Conservation (phyloP, 2,888 invertebrate species). For the Molorchus minor region DNA sequence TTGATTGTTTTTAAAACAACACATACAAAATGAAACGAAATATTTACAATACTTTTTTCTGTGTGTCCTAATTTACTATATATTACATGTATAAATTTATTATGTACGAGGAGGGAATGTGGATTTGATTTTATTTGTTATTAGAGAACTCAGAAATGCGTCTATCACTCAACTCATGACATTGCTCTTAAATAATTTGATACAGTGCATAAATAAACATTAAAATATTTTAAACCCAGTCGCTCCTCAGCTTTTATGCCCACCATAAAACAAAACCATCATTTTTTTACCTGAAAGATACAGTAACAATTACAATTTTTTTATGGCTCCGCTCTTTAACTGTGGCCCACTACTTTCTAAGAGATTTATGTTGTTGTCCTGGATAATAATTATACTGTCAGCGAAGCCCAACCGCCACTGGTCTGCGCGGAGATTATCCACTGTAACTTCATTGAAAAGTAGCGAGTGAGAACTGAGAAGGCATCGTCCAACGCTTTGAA, state of each 20-base stretch:
- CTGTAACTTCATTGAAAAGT: conserved; percentile 13
- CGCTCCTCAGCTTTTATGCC: not conserved
- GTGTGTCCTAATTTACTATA: no score
- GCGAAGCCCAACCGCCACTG: conserved; percentile 4
- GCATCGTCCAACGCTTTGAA: conserved; percentile 28
- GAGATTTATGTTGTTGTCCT: conserved; percentile 11
- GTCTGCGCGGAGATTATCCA: not conserved
- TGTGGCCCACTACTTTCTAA: conserved; percentile 14
- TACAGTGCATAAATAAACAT: no score
- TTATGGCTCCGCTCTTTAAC: conserved; percentile 6
- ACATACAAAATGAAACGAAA: no score
- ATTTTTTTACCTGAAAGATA: conserved; percentile 16
- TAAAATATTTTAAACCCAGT: no score
- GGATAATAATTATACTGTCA: conserved; percentile 17
- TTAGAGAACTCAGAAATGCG: no score
- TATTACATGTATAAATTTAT: no score
- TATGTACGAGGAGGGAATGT: no score
- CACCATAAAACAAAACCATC: conserved; percentile 5
- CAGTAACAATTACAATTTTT: conserved; percentile 20
- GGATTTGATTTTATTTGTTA: no score
- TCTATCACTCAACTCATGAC: no score
- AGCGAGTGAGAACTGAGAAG: conserved; percentile 13
- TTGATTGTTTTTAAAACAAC: no score
- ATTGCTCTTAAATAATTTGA: no score
- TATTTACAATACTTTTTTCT: no score